Base-by-base conservation (phyloP, 2,113 vertebrate species). In the Mohoua ochrocephala region DNA sequence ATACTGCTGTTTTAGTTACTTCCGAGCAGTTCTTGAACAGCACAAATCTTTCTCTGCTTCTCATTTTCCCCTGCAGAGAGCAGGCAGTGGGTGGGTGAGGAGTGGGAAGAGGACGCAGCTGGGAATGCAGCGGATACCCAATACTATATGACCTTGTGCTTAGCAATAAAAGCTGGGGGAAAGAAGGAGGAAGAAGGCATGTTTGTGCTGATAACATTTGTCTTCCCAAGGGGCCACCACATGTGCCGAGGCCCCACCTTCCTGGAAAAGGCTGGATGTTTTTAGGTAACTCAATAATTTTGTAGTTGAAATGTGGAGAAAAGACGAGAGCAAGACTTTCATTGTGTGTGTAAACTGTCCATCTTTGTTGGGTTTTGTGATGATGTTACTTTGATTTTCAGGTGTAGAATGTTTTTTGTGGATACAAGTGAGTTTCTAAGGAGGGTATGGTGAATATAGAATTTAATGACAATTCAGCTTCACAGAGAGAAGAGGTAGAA, bases 121-220 rank as follows among this genome's bases (percentile, higher is more conserved):
- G 47, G 28, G 15, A 37, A 5, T 1, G 13, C 24, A n/a, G 37
- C 0, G 1, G 23, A 19, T 21, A 35, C 10, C 22, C 6, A 10
- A 9, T 11, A 23, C 7, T 15, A 0, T 8, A 7, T 22, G 17
- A 41, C 39, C 10, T 33, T 54, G 23, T 54, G 11, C 23, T 61
- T 8, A 21, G 14, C 23, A 53, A 4, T 44, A 49, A 44, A 54
- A 44, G 26, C 17, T 60, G 15, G 10, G 10, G 17, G 3, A 11
- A 39, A 65, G 13, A 13, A 71, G 14, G 23, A 47, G 27, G 17
- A 53, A 64, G 11, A 2, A 42, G 9, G 9, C 4, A 15, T 24
- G 13, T 41, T 63, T 3, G 0, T 41, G 28, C 4, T 45, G 28
- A 15, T 13, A 28, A 24, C 1, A 2, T 45, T 45, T 52, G 24